Percentiles rank a stretch among this genome's conserved stretches.
Conservation (phyloP, 2,888 invertebrate genomes). For the Perizoma affinitatum region DNA sequence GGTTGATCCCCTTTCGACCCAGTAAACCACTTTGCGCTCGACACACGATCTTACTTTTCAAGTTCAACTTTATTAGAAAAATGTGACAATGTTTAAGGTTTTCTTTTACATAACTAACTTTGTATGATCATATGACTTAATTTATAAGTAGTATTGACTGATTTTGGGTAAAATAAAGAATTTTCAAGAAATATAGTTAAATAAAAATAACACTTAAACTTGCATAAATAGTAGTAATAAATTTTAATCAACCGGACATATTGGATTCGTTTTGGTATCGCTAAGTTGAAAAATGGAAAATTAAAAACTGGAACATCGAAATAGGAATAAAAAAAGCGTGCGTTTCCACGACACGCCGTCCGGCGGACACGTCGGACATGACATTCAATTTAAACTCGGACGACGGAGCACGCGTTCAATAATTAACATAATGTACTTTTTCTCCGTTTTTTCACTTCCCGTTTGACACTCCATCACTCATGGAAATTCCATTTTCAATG, state of each 20-base stretch:
- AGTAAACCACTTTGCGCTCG: slow-evolving; percentile 36
- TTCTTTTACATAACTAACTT: slow-evolving; percentile 1
- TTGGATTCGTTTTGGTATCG: slow-evolving; percentile 26
- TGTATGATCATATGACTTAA: neutral
- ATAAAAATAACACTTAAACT: too few relatives aligned
- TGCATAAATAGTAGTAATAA: neutral
- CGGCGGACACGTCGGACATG: slow-evolving; percentile 66
- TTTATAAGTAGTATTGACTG: neutral
- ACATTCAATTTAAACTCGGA: slow-evolving; percentile 82
- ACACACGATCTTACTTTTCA: slow-evolving; percentile 35
- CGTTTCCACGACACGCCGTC: slow-evolving; percentile 52
- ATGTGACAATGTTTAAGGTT: slow-evolving; percentile 17
- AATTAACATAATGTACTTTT: slow-evolving; percentile 84
- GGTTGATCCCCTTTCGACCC: slow-evolving; percentile 38
- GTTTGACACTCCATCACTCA: slow-evolving; percentile 85
- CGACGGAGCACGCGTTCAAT: slow-evolving; percentile 75
- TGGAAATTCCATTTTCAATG: slow-evolving; percentile 85
- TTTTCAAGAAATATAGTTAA: too few relatives aligned
- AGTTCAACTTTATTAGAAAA: slow-evolving; percentile 36
- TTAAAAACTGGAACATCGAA: slow-evolving; percentile 52
- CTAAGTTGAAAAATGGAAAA: slow-evolving; percentile 51
- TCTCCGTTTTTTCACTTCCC: slow-evolving; percentile 81
- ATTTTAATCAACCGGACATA: slow-evolving; percentile 12
- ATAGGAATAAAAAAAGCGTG: slow-evolving; percentile 57
- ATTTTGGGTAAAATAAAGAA: neutral